These are phyloP conservation scores for Tonatia bakeri DNA, from an alignment of 2,113 vertebrate species.

Conservation along the genomic window DNA sequence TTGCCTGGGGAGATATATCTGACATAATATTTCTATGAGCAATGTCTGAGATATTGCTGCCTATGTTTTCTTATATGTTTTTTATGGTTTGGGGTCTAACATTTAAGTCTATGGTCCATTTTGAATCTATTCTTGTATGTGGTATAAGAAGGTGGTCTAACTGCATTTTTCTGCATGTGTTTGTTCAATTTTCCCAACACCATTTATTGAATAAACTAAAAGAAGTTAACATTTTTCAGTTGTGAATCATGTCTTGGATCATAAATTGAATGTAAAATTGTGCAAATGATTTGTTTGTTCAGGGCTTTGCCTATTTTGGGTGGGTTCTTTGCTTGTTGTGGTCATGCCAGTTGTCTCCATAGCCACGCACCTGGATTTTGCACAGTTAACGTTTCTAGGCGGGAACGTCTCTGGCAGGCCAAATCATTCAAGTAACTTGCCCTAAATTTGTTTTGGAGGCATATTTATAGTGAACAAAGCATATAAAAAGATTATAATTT, in stretches of 20 bases:
- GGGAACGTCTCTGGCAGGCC: neutral
- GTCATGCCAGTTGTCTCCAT: neutral
- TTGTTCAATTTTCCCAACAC: no score
- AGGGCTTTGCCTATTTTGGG: neutral
- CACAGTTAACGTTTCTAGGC: neutral
- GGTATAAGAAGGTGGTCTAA: no score
- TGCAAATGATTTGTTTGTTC: neutral
- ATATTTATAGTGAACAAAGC: slow-evolving; percentile 21
- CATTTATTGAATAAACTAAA: neutral
- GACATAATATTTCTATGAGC: no score
- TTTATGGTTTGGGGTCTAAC: no score
- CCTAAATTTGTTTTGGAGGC: slow-evolving; percentile 14
- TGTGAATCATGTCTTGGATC: neutral
- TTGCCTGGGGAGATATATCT: no score
- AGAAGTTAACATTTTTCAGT: neutral
- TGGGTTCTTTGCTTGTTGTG: neutral
- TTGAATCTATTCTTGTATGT: no score
- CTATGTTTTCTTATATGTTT: no score
- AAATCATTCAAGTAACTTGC: slow-evolving; percentile 34
- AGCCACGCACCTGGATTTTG: neutral
- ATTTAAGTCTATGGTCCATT: no score
- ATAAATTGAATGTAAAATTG: slow-evolving; percentile 36
- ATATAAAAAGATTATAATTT: slow-evolving; percentile 15
- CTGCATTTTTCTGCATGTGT: no score
- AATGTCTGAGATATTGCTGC: no score